phyloP scores from a whole-genome alignment of 2,797 vertebrate species.

The Gadopsis bispinosus region DNA sequence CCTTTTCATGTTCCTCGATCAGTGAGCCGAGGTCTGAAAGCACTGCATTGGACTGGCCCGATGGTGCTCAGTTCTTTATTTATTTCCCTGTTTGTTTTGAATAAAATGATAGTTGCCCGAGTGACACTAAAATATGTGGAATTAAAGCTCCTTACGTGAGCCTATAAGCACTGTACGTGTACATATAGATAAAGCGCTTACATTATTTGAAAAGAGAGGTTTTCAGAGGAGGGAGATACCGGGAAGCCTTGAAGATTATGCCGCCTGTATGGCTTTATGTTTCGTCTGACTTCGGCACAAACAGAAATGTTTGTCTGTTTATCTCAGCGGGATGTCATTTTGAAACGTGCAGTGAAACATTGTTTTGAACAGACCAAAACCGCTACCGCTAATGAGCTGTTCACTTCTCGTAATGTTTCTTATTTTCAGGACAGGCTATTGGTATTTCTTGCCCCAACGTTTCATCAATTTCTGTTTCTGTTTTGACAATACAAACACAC shows the following conservation, averaged over 20 bases:
- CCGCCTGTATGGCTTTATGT: conserved; percentile 34
- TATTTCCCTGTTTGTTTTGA: conserved; percentile 65
- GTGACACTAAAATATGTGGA: conserved; percentile 46
- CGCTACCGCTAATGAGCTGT: conserved; percentile 69
- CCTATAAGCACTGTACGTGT: conserved; percentile 33
- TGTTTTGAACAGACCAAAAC: conserved; percentile 68
- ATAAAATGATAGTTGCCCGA: conserved; percentile 40
- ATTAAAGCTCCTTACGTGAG: conserved; percentile 53
- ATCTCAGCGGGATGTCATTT: conserved; percentile 64
- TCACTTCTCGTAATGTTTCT: conserved; percentile 51
- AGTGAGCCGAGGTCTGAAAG: conserved; percentile 70
- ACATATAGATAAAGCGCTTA: conserved; percentile 51
- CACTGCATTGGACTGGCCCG: conserved; percentile 65
- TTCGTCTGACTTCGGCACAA: conserved; percentile 43
- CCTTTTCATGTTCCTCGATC: conserved; percentile 75
- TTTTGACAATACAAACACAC: conserved; percentile 61
- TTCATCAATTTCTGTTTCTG: conserved; percentile 51
- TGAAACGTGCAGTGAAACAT: conserved; percentile 64
- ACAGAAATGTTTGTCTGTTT: conserved; percentile 60
- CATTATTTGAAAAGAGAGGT: conserved; percentile 46
- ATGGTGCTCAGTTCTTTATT: conserved; percentile 49
- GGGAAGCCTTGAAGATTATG: conserved; percentile 50
- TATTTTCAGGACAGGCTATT: conserved; percentile 54
- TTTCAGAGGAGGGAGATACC: conserved; percentile 24
- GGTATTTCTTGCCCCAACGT: conserved; percentile 40